phyloP scores from a whole-genome alignment of 1,140 invertebrate species.

The Drosophila navojoa region DNA sequence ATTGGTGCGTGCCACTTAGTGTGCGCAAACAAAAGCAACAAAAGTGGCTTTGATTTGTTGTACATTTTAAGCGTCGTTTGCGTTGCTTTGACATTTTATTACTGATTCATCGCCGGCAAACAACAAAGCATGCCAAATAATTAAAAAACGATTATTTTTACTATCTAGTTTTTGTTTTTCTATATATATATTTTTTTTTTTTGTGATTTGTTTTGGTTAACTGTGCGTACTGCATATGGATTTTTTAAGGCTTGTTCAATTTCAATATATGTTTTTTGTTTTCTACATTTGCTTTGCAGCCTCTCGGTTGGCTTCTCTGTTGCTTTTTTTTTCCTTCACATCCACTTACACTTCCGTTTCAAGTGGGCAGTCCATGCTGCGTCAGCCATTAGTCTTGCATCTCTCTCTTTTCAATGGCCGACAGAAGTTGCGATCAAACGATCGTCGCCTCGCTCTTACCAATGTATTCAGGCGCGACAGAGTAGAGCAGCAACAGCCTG shows the following conservation, averaged over 20 bases:
- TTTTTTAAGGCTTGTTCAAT: constrained; percentile 22
- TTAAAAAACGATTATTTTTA: constrained; percentile 77
- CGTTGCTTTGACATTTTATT: constrained; percentile 60
- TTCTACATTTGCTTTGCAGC: constrained; percentile 35
- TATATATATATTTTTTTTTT: constrained; percentile 31
- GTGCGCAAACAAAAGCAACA: constrained; percentile 45
- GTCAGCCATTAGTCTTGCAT: constrained; percentile 76
- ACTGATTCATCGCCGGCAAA: constrained; percentile 58
- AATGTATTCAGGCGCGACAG: constrained; percentile 19
- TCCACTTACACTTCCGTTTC: constrained; percentile 21
- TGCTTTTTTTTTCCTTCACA: constrained; percentile 46
- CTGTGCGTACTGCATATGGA: constrained; percentile 19
- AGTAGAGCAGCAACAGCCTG: constrained; percentile 41
- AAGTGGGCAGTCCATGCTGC: constrained; percentile 51
- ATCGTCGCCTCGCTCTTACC: constrained; percentile 60
- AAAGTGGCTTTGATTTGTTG: constrained; percentile 64
- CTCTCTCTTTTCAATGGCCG: constrained; percentile 46
- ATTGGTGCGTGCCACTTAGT: constrained; percentile 34
- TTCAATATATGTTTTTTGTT: background rate
- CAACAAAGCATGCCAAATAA: constrained; percentile 51
- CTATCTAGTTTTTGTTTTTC: constrained; percentile 12
- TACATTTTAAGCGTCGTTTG: constrained; percentile 49
- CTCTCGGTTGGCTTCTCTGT: constrained; percentile 4
- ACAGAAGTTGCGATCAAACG: constrained; percentile 36
- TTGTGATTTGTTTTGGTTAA: constrained; percentile 6